Conservation (phyloP, 2,113 vertebrate genomes). For the Cyphomyrus discorhynchus region DNA sequence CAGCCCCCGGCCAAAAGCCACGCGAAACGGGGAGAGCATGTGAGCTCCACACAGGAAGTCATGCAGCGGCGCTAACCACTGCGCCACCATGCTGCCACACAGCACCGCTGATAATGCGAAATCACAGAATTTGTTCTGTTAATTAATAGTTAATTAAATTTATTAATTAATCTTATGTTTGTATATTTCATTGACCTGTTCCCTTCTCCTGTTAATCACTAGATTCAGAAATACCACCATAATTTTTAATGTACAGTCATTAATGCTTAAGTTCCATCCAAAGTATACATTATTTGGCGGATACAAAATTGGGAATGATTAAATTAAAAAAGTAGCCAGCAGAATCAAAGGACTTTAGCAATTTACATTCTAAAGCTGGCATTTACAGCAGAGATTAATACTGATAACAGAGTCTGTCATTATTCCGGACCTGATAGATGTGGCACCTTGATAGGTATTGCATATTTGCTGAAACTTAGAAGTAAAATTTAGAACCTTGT, state of each 20-base stretch:
- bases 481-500: not conserved
- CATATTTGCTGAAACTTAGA: not conserved
- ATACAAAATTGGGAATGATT: not conserved
- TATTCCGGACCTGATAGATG: not conserved
- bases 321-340: not conserved
- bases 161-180: not conserved
- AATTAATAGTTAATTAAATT: not conserved
- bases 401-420: not conserved
- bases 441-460: not conserved
- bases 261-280: not conserved
- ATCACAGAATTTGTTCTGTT: not conserved
- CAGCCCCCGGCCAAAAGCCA: too few relatives aligned
- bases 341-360: not conserved
- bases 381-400: not conserved
- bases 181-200: not conserved
- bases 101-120: not conserved
- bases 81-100: too few relatives aligned
- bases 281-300: not conserved
- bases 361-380: not conserved
- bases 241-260: not conserved
- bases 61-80: too few relatives aligned
- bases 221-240: not conserved
- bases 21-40: too few relatives aligned
- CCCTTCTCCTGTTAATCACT: not conserved
- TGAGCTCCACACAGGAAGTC: too few relatives aligned